Evolutionary conservation across 2,113 vertebrate species (phyloP), one percentile per base, ranked within the genome.

Genomic region (Onychostruthus taczanowskii): DNA sequence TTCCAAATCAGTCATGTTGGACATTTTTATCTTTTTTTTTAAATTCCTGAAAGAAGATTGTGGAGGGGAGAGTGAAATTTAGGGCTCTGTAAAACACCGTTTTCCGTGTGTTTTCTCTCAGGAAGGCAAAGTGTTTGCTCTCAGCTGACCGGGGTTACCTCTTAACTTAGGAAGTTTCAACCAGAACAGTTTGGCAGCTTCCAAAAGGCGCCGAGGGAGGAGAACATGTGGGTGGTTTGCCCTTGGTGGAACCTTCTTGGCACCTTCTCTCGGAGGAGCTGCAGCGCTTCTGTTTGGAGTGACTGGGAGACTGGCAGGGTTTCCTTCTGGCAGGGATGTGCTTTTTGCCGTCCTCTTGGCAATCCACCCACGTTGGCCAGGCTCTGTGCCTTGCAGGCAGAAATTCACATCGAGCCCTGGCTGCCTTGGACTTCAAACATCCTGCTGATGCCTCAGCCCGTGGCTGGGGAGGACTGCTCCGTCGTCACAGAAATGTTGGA

Each of bases 241-340:
- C 89, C 94, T 93, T 78, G 86, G 83, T 96, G 53, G 93, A 92
- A 84, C 79, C 84, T 94, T 89, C 86, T 74, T 95, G 80, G 80
- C 86, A 94, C 79, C 73, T 95, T 76, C 41, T 83, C 80, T 78
- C 8, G 6, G 59, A 81, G 79, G 76, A 95, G 86, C 86, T 90
- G 73, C 8, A 67, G 47, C 76, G 82, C 79, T 95, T 94, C 94
- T 96, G 88, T 86, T 90, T 37, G 67, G 70, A 94, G 90, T 63
- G 89, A 22, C 68, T 74, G 5, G 28, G 84, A 93, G 85, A 61
- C 79, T 95, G 94, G 92, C 92, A 96, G 81, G 76, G 72, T 94
- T 95, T 90, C 89, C 91, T 95, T 70, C 94, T 95, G 95, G 93
- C 56, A 55, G 44, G 76, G 69, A 74, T 94, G 94, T 95, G 91